Evolutionary conservation across 2,888 invertebrate genomes (phyloP), one percentile per base, ranked within the genome.

Genomic region (Cantharis lateralis): DNA sequence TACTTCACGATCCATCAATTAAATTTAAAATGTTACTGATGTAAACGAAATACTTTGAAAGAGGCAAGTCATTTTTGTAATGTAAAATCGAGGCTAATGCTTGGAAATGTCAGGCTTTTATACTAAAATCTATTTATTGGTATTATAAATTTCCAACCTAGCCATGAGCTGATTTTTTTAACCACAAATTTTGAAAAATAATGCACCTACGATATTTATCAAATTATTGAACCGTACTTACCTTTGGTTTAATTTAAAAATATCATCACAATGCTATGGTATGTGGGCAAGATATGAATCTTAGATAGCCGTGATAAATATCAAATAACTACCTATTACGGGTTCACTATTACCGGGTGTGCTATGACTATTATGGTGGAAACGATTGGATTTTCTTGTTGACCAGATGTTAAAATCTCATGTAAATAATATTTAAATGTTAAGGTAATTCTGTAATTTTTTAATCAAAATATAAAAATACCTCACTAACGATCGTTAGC

Each of bases 281-380:
- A 81, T 82, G 82, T 81, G 81, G 82, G 80, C 80, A 80, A 78
- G 82, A 82, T 82, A 82, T 75, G 75, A 79, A 82, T 82, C 82
- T 74, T 78, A 80, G 81, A 81, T 82, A 78, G 75, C 62, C 70
- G 81, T 79, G 82, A 82, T 82, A 82, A 82, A 81, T 80, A 80
- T 82, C 81, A 81, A 82, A 79, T 79, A 80, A 80, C 81, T 79
- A 82, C 81, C 81, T 79, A 82, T 81, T 82, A 82, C 82, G 81
- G 26, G 76, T 76, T 74, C 76, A 78, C 75, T 75, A 73, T 75
- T 78, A 74, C 78, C 71, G 74, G 74, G 79, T 79, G 77, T 80
- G 48, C 48, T 48, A 48, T 48, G 48, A 48, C 48, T 48, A 48
- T n/a, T 48, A 48, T n/a, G 48, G 48, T 48, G 48, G n/a, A 48